Conservation (phyloP, 1,140 invertebrate genomes). For the Rhizoglyphus robini region DNA sequence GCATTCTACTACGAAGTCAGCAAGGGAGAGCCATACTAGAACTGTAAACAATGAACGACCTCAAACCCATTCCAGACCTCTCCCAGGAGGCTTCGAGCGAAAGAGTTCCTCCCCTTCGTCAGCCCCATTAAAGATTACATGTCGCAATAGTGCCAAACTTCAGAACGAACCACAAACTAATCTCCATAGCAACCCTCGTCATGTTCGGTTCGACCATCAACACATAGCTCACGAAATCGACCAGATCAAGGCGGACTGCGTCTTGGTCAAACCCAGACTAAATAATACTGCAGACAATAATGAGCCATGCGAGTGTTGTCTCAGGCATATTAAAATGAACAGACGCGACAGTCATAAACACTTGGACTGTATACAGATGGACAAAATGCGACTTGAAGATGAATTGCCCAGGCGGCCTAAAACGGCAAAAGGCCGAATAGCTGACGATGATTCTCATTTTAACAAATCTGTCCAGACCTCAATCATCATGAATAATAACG, state of each 20-base stretch:
- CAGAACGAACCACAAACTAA: not conserved
- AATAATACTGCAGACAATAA: too few species aligned
- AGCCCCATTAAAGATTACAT: too few species aligned
- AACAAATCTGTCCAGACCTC: constrained; percentile 13
- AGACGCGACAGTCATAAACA: not conserved
- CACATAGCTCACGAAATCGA: not conserved
- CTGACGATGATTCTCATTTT: too few species aligned
- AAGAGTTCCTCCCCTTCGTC: too few species aligned
- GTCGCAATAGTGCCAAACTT: not conserved
- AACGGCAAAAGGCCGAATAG: too few species aligned
- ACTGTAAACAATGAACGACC: not conserved
- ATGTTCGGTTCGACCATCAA: constrained; percentile 2
- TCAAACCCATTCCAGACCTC: not conserved
- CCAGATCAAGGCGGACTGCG: not conserved
- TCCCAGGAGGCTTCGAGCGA: not conserved
- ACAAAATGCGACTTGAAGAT: too few species aligned
- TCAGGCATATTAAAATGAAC: too few species aligned
- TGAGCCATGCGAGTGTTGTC: too few species aligned
- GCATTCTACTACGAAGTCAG: too few species aligned
- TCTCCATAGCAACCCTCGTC: not conserved
- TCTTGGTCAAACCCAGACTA: too few species aligned
- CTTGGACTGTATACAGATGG: too few species aligned
- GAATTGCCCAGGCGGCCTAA: too few species aligned
- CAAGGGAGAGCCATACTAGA: not conserved
- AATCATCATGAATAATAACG: not conserved